phyloP scores from a whole-genome alignment of 1,140 invertebrate genomes.

The Formica selysi region DNA sequence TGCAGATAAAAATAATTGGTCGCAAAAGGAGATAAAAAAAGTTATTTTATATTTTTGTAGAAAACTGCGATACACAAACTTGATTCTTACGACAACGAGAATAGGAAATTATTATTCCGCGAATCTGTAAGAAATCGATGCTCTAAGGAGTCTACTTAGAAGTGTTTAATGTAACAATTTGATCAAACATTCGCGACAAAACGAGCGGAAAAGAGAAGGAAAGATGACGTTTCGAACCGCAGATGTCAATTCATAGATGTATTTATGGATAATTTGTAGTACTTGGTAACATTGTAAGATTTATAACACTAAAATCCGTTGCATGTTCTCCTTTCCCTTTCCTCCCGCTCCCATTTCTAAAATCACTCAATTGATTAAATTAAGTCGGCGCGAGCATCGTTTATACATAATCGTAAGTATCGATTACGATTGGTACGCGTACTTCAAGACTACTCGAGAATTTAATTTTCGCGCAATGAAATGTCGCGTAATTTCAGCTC shows the following conservation, averaged over 20 bases:
- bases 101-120: neutral
- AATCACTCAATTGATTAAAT: conserved; percentile 19
- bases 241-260: conserved; percentile 61
- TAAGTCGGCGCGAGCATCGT: conserved; percentile 13
- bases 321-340: neutral
- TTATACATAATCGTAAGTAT: neutral
- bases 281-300: conserved; percentile 33
- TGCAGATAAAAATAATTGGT: neutral
- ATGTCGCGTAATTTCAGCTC: conserved; percentile 1
- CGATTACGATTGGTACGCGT: neutral
- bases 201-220: neutral
- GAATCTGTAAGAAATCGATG: neutral
- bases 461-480: conserved; percentile 22
- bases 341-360: neutral
- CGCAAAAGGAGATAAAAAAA: neutral
- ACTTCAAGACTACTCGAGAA: conserved; percentile 23
- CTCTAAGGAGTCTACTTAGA: neutral
- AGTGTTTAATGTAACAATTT: conserved; percentile 28
- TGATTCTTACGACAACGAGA: conserved; percentile 33
- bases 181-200: neutral
- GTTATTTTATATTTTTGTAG: conserved; percentile 11
- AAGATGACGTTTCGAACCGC: conserved; percentile 31
- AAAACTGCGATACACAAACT: neutral
- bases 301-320: conserved; percentile 35
- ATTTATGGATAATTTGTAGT: conserved; percentile 57